These are phyloP conservation scores for Manis javanica DNA, from an alignment of 2,797 vertebrate genomes.

Conservation along the genomic window DNA sequence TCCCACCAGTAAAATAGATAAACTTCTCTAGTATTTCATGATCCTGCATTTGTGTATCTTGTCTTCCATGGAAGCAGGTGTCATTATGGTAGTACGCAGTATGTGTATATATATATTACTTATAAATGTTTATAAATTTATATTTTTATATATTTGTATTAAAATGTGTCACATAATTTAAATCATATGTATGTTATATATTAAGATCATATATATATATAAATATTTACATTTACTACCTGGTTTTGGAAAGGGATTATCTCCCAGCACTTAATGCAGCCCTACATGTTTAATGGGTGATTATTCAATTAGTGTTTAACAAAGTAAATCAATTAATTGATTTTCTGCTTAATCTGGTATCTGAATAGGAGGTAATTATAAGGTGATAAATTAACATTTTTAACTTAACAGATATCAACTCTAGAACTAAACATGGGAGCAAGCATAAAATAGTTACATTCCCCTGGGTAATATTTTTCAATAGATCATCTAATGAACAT, in stretches of 20 bases:
- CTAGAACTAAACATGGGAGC: background rate
- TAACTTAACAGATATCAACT: conserved; percentile 42
- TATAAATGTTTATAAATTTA: background rate
- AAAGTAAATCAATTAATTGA: conserved; percentile 19
- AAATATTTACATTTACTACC: background rate
- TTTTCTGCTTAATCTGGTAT: conserved; percentile 44
- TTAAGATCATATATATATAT: background rate
- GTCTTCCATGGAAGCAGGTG: background rate
- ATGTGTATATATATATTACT: background rate
- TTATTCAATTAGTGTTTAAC: conserved; percentile 11
- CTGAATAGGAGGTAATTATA: conserved; percentile 50
- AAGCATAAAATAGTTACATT: conserved; percentile 36
- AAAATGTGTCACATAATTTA: background rate
- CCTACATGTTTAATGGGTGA: background rate
- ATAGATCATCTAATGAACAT: conserved; percentile 33
- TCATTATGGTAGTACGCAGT: background rate
- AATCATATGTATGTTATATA: background rate
- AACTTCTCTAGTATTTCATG: background rate
- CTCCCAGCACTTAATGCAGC: background rate
- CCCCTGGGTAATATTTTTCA: background rate
- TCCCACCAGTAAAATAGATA: background rate
- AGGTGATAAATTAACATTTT: conserved; percentile 37
- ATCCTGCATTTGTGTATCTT: background rate
- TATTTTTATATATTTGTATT: background rate
- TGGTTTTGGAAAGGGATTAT: background rate